Base-by-base conservation (phyloP, 1,140 invertebrate genomes). In the Bombyx mandarina region DNA sequence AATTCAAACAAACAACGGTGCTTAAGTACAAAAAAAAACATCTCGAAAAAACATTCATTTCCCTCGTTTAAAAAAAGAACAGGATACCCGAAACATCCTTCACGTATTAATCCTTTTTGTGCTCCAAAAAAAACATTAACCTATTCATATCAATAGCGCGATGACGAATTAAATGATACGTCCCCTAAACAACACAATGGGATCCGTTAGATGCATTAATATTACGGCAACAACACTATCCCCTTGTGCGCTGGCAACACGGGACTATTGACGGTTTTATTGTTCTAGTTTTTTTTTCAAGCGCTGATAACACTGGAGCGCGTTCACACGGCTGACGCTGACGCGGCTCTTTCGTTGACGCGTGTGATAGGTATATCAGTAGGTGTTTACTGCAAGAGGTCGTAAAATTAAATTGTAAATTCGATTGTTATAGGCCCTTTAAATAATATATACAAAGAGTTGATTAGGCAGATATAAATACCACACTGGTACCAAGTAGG, bases 161-260 rank as follows among this genome's bases (percentile, higher is more conserved):
- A 67, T 59, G 63, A 63, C 61, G 66, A 54, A 54, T 45, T 67
- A 64, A 65, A 69, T 65, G 65, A 69, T 68, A 69, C 67, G 65
- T 65, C 71, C 67, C 66, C 58, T 59, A 43, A 60, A 44, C 58
- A 63, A 63, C 65, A 76, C 71, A 74, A 78, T 71, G 60, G 67
- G 64, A 61, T 60, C 78, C 78, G 74, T 81, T 79, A 78, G 70
- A 70, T 69, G 72, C 77, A 79, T 79, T 77, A 77, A 76, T 79
- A 71, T 71, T 57, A 72, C 63, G 69, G 65, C 66, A 73, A 72
- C 67, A 73, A 72, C 70, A 68, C 69, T 67, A 71, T 75, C 72
- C 71, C 63, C 61, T 62, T 56, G 12, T 45, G n/a, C 2, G 26
- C 26, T 35, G 26, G 26, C 26, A 35, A 5, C 26, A 35, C 26